Base-by-base conservation (phyloP, 2,888 invertebrate genomes). In the Anticlea derivata region DNA sequence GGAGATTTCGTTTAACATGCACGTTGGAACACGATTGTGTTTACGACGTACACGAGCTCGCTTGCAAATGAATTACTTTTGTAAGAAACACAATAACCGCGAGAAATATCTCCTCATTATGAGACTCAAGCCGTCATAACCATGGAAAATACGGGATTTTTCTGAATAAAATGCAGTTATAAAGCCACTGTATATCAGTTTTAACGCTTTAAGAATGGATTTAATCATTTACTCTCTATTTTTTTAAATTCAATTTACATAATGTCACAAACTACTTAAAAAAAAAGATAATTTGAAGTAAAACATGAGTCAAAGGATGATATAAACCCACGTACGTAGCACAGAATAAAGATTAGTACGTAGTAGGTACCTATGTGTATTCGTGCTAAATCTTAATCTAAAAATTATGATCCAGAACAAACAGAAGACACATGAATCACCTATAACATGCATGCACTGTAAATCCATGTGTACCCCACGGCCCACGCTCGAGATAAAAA, bases 61-160 rank as follows among this genome's bases (percentile, higher is more conserved):
- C 57, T 51, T 44, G 49, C 46, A 53, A 58, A 58, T 54, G 59
- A 58, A 58, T 55, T 54, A 58, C 57, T 58, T 59, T 49, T 49
- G 46, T 51, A 58, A 52, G 56, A 50, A 60, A 58, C 57, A 59
- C 56, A 61, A 61, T 59, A 61, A 58, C 58, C 54, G 34, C 59
- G 26, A 39, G 50, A 60, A 58, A 63, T 63, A 63, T 61, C 52
- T 56, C 48, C 53, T 61, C 51, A 61, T 63, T 61, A 61, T 48
- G 55, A 50, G 48, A 50, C 51, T 49, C 49, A 43, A 39, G 50
- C 59, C 44, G 38, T 53, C 43, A 50, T 60, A 58, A 52, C 48
- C 37, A 41, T 37, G 52, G 23, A 22, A 49, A 44, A 50, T 48
- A 44, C 40, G 51, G 43, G 35, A 47, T 44, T 38, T 26, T 48